These are phyloP conservation scores for Ciconia boyciana DNA, from an alignment of 2,113 vertebrate genomes.

Conservation along the genomic window DNA sequence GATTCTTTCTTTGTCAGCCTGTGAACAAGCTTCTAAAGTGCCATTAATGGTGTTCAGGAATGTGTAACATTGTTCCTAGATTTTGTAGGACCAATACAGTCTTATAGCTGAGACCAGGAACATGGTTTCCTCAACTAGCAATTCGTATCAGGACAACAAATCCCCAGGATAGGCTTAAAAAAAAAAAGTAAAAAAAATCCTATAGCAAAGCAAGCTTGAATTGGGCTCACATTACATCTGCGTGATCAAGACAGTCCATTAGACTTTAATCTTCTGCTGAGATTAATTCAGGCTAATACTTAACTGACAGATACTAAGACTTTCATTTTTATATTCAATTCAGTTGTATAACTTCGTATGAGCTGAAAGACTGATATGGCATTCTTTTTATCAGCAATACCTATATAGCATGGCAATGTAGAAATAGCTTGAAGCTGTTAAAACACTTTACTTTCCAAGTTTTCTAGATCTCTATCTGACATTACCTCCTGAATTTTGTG, in stretches of 20 bases:
- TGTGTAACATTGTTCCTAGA: not conserved
- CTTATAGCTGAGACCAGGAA: not conserved
- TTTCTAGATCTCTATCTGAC: not conserved
- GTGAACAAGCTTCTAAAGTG: not conserved
- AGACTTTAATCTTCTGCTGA: slow-evolving; percentile 39
- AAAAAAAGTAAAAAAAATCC: not conserved
- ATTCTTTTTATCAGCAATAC: slow-evolving; percentile 33
- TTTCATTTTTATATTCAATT: not conserved
- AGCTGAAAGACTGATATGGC: not conserved
- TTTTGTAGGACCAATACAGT: not conserved
- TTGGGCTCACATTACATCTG: not conserved
- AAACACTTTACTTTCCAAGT: not conserved
- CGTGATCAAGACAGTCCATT: slow-evolving; percentile 1
- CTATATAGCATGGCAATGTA: not conserved
- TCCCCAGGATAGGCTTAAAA: not conserved
- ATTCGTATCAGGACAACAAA: not conserved
- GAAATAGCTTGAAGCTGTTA: slow-evolving; percentile 33
- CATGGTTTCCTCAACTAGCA: not conserved
- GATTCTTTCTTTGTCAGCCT: not conserved
- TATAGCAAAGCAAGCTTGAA: not conserved
- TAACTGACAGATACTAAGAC: not conserved
- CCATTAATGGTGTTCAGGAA: not conserved
- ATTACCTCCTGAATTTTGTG: not conserved
- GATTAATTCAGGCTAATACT: slow-evolving; percentile 1
- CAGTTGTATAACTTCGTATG: slow-evolving; percentile 5